Base-by-base conservation (phyloP, 2,888 invertebrate species). In the Buathra laborator region DNA sequence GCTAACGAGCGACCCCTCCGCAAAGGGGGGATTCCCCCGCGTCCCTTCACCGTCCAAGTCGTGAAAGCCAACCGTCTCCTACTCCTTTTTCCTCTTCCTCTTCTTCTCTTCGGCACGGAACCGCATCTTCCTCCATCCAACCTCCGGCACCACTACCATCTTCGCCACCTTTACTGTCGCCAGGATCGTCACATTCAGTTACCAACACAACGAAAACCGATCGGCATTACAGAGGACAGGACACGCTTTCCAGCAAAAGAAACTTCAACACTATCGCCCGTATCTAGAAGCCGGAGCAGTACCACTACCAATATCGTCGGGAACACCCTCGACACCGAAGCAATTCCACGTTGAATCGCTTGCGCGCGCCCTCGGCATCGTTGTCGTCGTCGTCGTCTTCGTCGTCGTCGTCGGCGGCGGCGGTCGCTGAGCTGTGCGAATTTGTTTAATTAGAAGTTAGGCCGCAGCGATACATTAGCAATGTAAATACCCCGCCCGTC, bases 401-500 rank as follows among this genome's bases (percentile, higher is more conserved):
- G 14, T 43, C 46, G 62, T 59, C 19, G 67, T 76, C 68, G 70
- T 66, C 66, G 77, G 75, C 70, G 71, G 89, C 89, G 87, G 83
- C 88, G 32, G 89, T 89, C 53, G 90, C 91, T 90, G 91, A 92
- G 90, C 92, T 92, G 93, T 90, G 92, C 92, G 93, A 93, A 93
- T 93, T 93, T 93, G 93, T 93, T 93, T 93, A 93, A 93, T 93
- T 93, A 93, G 93, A 93, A 93, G 93, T 93, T 93, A 93, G 93
- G 92, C 92, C 90, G 87, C 84, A 89, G 88, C 92, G 92, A 92
- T 92, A 92, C 93, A 93, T 93, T 93, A 93, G 93, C 93, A 93
- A 93, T 93, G 93, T 93, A 93, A 94, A 94, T 93, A 91, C 90
- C 77, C 89, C 88, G 84, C 87, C 81, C 79, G 76, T 72, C 48